A percentile compares a stretch with the other conserved stretches of the same genome.
phyloP scores from a whole-genome alignment of 2,113 vertebrate species.

The Sinocyclocheilus rhinocerous region DNA sequence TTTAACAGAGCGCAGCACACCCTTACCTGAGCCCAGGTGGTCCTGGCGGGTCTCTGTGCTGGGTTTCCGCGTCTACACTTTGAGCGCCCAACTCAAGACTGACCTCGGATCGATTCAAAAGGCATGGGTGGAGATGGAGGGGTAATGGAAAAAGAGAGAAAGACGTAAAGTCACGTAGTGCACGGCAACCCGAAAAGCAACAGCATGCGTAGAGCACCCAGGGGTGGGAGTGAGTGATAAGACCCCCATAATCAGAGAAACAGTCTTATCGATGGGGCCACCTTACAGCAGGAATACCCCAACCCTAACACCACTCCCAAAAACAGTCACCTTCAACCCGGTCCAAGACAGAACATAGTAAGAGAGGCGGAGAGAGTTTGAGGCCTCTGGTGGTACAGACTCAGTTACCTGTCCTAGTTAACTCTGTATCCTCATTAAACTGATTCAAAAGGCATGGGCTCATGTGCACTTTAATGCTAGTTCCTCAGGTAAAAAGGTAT shows the following conservation, averaged over 20 bases:
- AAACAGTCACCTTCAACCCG: slow-evolving; percentile 49
- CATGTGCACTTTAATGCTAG: background rate
- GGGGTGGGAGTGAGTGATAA: slow-evolving; percentile 66
- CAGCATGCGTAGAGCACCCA: slow-evolving; percentile 54
- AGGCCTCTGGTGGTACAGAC: background rate
- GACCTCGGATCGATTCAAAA: background rate
- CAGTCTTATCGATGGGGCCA: slow-evolving; percentile 70
- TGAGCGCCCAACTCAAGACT: slow-evolving; percentile 53
- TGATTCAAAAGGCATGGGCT: background rate
- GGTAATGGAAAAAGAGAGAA: slow-evolving; percentile 53
- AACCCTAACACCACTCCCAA: slow-evolving; percentile 63
- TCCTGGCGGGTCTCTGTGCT: slow-evolving; percentile 65
- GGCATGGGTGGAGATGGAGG: slow-evolving; percentile 18
- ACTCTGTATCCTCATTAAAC: background rate
- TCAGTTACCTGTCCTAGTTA: background rate
- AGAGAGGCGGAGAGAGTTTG: background rate
- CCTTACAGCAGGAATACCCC: slow-evolving; percentile 76
- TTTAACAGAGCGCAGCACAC: slow-evolving; percentile 55
- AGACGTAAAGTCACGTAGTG: slow-evolving; percentile 52
- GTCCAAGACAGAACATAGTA: slow-evolving; percentile 9
- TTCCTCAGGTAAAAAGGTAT: background rate
- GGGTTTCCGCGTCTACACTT: slow-evolving; percentile 54
- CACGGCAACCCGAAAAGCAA: slow-evolving; percentile 18
- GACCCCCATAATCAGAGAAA: slow-evolving; percentile 57
- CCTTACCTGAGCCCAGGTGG: slow-evolving; percentile 75